A percentile compares a stretch with the other conserved stretches of the same genome.
These are phyloP conservation scores for Adineta ricciae DNA, from an alignment of 2,888 invertebrate species.

Conservation along the genomic window DNA sequence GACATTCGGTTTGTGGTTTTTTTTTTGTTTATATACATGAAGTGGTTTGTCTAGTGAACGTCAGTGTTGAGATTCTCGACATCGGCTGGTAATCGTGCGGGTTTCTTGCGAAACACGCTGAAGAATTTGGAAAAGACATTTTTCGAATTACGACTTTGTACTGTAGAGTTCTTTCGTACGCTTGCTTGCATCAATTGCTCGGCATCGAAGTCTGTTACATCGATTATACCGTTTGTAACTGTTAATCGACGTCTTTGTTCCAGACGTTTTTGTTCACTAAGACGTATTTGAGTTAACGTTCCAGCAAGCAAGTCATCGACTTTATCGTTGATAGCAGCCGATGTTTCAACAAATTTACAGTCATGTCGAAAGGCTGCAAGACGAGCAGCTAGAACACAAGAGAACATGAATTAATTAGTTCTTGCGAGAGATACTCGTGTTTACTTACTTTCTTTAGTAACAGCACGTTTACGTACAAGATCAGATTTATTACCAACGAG, in stretches of 20 bases:
- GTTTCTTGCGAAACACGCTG: neutral
- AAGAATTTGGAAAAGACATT: neutral
- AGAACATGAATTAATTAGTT: neutral
- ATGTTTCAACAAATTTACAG: slow-evolving; percentile 33
- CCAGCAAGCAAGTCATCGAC: slow-evolving; percentile 34
- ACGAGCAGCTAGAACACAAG: slow-evolving; percentile 2
- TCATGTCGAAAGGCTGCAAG: slow-evolving; percentile 23
- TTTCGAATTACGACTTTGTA: neutral
- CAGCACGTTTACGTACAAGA: slow-evolving; percentile 31
- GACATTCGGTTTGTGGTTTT: neutral
- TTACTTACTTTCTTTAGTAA: slow-evolving; percentile 27
- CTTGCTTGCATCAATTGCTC: neutral
- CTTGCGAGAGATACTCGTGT: too few relatives aligned
- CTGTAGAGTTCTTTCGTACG: neutral
- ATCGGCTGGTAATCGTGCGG: neutral
- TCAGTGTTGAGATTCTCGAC: neutral
- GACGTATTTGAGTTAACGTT: slow-evolving; percentile 31
- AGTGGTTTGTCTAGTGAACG: neutral
- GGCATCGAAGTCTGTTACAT: neutral
- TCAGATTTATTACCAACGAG: slow-evolving; percentile 33
- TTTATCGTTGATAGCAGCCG: slow-evolving; percentile 33
- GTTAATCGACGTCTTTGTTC: slow-evolving; percentile 7
- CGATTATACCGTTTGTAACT: neutral
- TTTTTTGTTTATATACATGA: neutral
- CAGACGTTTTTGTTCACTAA: slow-evolving; percentile 12